Evolutionary conservation across 2,888 invertebrate species (phyloP), one percentile per base, ranked within the genome.

Genomic region (Amphiduros pacificus): DNA sequence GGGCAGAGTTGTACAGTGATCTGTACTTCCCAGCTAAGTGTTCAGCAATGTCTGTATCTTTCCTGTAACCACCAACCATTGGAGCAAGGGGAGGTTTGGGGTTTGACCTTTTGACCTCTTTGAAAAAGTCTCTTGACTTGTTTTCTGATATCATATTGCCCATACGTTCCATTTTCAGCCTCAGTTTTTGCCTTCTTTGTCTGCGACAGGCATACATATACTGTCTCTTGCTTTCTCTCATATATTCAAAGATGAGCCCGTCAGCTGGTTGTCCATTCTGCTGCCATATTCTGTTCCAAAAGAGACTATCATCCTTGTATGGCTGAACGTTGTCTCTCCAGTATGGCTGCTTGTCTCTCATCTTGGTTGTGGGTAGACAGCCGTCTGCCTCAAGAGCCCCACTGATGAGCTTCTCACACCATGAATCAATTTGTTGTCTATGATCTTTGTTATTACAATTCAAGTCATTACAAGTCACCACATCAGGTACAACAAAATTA

Each of bases 171-270:
- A 20, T 44, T 44, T 22, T 5, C 5, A 44, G n/a, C 20, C 20
- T 22, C 22, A 20, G n/a, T n/a, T 44, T 22, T 44, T n/a, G n/a
- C n/a, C 44, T 44, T 22, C 22, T 44, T 9, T n/a, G n/a, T 6
- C 44, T n/a, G 6, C 44, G 44, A 4, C n/a, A n/a, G n/a, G 44
- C 44, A 44, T 44, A 44, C 44, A 44, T 44, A 44, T 44, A 44
- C n/a, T 44, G 44, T 44, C 44, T 44, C n/a, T 44, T 44, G n/a
- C 20, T 20, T 44, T 44, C 44, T 17, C 44, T 5, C 44, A 44
- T 44, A 20, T n/a, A 11, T 17, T 44, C 44, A 44, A 20, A 44
- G n/a, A 44, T 44, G 5, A 44, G 22, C 22, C 44, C 44, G 6
- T 44, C 44, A 4, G 44, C n/a, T 5, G 44, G 44, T 17, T 44